A percentile compares a stretch with the other conserved stretches of the same genome.
These are phyloP conservation scores for Procambarus clarkii DNA, from an alignment of 1,140 invertebrate species.

Conservation along the genomic window DNA sequence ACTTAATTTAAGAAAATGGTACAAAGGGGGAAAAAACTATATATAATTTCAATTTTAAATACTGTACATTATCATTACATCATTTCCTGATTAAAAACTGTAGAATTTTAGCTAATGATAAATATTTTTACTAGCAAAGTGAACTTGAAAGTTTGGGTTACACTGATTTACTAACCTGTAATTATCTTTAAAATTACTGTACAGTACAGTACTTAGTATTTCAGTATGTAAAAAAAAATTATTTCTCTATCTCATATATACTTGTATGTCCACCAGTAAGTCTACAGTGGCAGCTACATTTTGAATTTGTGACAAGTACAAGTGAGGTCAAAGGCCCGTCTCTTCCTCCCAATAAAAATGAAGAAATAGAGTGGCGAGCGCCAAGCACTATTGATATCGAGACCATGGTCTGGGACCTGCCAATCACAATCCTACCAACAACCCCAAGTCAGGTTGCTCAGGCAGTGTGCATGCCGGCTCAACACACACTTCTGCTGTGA, in stretches of 20 bases:
- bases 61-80: no score
- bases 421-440: slow-evolving; percentile 93
- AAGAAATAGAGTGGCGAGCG: slow-evolving; percentile 86
- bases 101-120: no score
- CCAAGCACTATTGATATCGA: slow-evolving; percentile 91
- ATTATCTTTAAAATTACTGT: no score
- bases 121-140: no score
- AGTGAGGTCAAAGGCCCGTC: slow-evolving; percentile 70
- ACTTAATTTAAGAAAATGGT: no score
- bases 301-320: slow-evolving; percentile 85
- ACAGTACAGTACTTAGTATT: no score
- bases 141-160: no score
- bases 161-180: no score
- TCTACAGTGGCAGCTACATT: slow-evolving; percentile 94
- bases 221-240: no score
- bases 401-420: slow-evolving; percentile 98
- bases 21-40: no score
- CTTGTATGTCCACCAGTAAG: slow-evolving; percentile 80
- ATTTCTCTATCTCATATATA: neutral
- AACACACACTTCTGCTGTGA: slow-evolving; percentile 46
- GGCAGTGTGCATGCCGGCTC: slow-evolving; percentile 72
- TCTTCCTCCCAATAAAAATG: slow-evolving; percentile 74
- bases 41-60: no score
- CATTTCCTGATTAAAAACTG: no score
- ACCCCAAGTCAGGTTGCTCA: slow-evolving; percentile 85